Evolutionary conservation across 2,888 invertebrate genomes (phyloP).

Genomic region (Lasius platythorax): DNA sequence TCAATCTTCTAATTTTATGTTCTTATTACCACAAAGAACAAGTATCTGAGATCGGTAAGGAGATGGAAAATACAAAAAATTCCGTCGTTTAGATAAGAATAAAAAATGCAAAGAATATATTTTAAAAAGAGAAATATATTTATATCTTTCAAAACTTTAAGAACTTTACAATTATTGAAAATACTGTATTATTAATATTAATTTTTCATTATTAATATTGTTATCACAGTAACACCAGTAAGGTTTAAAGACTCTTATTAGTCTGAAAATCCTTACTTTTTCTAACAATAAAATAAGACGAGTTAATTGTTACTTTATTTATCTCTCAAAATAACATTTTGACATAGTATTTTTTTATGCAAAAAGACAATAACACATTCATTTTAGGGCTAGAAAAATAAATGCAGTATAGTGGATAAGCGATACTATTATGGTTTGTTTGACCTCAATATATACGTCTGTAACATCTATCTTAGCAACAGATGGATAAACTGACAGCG

Average conservation of each 20-base stretch:
- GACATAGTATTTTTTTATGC: not conserved
- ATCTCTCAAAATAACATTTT: not conserved
- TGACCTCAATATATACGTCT: constrained; percentile 49
- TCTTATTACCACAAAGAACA: not conserved
- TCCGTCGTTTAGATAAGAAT: not conserved
- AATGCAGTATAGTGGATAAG: constrained; percentile 5
- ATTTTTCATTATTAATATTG: too few species aligned
- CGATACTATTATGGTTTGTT: constrained; percentile 47
- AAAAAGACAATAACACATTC: not conserved
- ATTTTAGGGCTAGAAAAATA: constrained; percentile 17
- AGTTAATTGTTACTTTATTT: not conserved
- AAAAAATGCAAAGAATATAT: not conserved
- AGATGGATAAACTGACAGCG: constrained; percentile 54
- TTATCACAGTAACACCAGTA: not conserved
- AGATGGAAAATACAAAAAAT: not conserved
- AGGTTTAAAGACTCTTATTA: not conserved
- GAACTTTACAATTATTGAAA: not conserved
- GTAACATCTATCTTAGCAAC: constrained; percentile 54
- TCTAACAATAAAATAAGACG: not conserved
- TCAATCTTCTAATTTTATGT: not conserved
- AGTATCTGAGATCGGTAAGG: not conserved
- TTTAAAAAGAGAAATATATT: not conserved
- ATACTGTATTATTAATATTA: not conserved
- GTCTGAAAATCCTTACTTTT: not conserved
- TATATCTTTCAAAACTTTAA: not conserved